These are phyloP conservation scores for Carabus problematicus DNA, from an alignment of 2,888 invertebrate genomes.

Conservation along the genomic window DNA sequence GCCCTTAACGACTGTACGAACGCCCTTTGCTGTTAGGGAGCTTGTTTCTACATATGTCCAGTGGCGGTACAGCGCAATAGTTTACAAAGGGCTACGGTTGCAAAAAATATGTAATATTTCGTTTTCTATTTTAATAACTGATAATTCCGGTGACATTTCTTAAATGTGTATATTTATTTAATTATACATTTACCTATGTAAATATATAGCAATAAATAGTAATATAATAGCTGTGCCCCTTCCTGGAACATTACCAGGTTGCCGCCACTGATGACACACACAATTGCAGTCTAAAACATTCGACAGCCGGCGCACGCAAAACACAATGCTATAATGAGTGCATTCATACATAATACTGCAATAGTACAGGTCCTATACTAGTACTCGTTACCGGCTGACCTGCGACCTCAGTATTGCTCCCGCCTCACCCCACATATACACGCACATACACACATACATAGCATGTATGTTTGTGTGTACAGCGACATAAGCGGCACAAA, in stretches of 20 bases:
- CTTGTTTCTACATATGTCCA: constrained; percentile 16
- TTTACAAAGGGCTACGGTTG: too few species aligned
- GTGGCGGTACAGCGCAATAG: background rate
- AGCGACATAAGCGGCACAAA: constrained; percentile 1
- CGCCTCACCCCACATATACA: background rate
- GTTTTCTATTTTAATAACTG: too few species aligned
- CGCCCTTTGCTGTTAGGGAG: constrained; percentile 24
- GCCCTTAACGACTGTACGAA: constrained; percentile 40
- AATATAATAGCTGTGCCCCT: too few species aligned
- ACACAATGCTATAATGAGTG: constrained; percentile 36
- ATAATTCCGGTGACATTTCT: too few species aligned
- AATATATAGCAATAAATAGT: too few species aligned
- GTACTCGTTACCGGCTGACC: constrained; percentile 3
- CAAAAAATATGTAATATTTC: too few species aligned
- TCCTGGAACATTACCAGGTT: too few species aligned
- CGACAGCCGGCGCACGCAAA: constrained; percentile 23
- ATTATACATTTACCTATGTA: too few species aligned
- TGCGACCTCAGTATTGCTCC: background rate
- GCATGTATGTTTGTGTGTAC: background rate
- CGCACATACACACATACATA: background rate
- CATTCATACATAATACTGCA: constrained; percentile 37
- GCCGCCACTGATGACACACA: too few species aligned
- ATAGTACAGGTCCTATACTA: constrained; percentile 5
- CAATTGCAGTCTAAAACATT: background rate
- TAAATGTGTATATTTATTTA: too few species aligned